These are phyloP conservation scores for Dorcus parallelipipedus DNA, from an alignment of 2,888 invertebrate genomes.

Conservation along the genomic window DNA sequence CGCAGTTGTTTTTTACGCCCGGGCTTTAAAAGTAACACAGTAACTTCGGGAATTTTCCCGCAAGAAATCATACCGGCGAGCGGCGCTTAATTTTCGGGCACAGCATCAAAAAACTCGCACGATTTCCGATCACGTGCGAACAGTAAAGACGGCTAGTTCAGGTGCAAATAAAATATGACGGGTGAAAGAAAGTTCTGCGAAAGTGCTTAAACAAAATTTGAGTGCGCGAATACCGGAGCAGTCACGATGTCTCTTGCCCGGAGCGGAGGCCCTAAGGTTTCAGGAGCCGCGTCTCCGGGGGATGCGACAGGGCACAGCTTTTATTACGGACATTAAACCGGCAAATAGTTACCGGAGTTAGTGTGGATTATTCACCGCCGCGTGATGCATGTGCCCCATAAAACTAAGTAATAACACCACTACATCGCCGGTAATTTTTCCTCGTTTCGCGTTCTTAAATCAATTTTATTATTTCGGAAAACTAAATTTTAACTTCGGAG, in stretches of 20 bases:
- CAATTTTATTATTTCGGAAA: too few species aligned
- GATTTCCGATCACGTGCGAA: constrained; percentile 25
- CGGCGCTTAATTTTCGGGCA: background rate
- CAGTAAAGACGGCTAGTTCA: constrained; percentile 17
- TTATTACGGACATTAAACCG: constrained; percentile 35
- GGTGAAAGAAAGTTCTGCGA: constrained; percentile 26
- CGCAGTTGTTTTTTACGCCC: constrained; percentile 12
- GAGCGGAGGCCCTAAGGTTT: constrained; percentile 14
- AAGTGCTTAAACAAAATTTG: constrained; percentile 31
- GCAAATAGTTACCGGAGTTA: constrained; percentile 14
- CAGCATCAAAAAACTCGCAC: background rate
- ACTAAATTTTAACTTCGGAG: too few species aligned
- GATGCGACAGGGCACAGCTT: constrained; percentile 33
- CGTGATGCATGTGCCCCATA: constrained; percentile 15
- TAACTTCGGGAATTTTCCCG: background rate
- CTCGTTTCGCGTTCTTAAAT: too few species aligned
- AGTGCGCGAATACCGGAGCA: constrained; percentile 24
- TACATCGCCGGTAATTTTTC: background rate
- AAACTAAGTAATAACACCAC: constrained; percentile 10
- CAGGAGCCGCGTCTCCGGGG: constrained; percentile 32
- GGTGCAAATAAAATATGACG: constrained; percentile 29
- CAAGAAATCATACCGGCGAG: background rate
- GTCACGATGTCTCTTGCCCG: constrained; percentile 18
- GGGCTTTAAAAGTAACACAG: background rate
- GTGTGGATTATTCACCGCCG: constrained; percentile 11